A percentile compares a stretch with the other conserved stretches of the same genome.
These are phyloP conservation scores for Ptilonorhynchus violaceus DNA, from an alignment of 2,113 vertebrate genomes.

Conservation along the genomic window DNA sequence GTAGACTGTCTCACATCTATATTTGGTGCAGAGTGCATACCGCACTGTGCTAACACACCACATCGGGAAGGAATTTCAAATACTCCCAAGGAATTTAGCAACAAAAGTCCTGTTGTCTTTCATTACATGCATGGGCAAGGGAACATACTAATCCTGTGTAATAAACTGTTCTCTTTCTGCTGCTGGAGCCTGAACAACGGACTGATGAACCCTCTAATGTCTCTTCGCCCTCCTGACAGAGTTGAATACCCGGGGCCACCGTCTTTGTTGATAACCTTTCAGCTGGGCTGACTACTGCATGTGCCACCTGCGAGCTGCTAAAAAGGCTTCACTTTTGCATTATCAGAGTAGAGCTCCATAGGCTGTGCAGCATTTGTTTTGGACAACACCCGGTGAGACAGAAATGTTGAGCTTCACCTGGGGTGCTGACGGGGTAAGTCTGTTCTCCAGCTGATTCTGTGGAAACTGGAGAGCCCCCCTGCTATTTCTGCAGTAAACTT, in stretches of 20 bases:
- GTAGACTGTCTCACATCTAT: background rate
- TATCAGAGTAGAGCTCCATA: background rate
- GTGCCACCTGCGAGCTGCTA: background rate
- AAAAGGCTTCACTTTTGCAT: background rate
- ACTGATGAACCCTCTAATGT: background rate
- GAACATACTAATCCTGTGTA: background rate
- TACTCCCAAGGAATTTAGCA: conserved; percentile 32
- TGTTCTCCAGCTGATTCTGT: background rate
- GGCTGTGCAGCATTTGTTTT: background rate
- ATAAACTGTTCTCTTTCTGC: background rate
- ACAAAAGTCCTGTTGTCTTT: conserved; percentile 25
- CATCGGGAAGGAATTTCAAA: conserved; percentile 58
- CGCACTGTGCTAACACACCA: conserved; percentile 10
- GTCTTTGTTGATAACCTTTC: background rate
- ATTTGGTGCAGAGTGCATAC: conserved; percentile 17
- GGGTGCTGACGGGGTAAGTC: conserved; percentile 6
- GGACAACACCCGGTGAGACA: background rate
- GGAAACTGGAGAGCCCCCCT: background rate
- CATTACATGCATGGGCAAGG: background rate
- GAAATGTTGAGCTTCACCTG: background rate
- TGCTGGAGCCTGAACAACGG: background rate
- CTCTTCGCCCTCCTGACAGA: background rate
- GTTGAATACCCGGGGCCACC: background rate
- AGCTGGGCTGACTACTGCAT: background rate
- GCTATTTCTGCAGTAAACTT: background rate